Percentiles rank a stretch among this genome's conserved stretches.
Conservation (phyloP, 2,888 invertebrate genomes). For the Athalia rosae region DNA sequence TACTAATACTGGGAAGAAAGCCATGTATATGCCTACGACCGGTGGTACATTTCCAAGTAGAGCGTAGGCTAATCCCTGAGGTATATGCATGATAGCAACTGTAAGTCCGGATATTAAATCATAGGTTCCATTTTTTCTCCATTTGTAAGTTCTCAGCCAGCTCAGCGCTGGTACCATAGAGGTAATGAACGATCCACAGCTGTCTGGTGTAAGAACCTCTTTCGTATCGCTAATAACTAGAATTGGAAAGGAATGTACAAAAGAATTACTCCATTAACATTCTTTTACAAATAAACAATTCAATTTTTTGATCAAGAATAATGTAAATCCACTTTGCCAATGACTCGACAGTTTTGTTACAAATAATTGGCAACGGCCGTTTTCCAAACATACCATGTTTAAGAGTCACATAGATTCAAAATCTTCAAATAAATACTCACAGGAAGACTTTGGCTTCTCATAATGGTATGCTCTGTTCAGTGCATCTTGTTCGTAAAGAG, state of each 20-base stretch:
- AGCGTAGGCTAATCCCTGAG: slow-evolving; percentile 82
- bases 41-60: slow-evolving; percentile 76
- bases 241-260: slow-evolving; percentile 7
- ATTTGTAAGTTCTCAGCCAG: slow-evolving; percentile 80
- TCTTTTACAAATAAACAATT: neutral
- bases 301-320: no score
- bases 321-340: no score
- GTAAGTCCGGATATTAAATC: slow-evolving; percentile 90
- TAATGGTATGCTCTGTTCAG: slow-evolving; percentile 74
- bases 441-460: slow-evolving; percentile 71
- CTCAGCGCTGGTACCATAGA: slow-evolving; percentile 76
- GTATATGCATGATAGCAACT: slow-evolving; percentile 90
- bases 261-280: neutral
- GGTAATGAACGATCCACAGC: slow-evolving; percentile 59
- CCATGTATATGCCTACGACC: slow-evolving; percentile 77
- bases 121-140: slow-evolving; percentile 78
- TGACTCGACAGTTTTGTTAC: no score
- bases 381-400: no score
- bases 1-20: slow-evolving; percentile 77
- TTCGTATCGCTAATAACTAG: slow-evolving; percentile 53
- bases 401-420: no score
- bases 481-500: slow-evolving; percentile 74
- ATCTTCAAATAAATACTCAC: slow-evolving; percentile 69
- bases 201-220: slow-evolving; percentile 54
- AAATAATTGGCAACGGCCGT: no score